Evolutionary conservation across 2,797 vertebrate genomes (phyloP).

Genomic region (Macrochelys suwanniensis): DNA sequence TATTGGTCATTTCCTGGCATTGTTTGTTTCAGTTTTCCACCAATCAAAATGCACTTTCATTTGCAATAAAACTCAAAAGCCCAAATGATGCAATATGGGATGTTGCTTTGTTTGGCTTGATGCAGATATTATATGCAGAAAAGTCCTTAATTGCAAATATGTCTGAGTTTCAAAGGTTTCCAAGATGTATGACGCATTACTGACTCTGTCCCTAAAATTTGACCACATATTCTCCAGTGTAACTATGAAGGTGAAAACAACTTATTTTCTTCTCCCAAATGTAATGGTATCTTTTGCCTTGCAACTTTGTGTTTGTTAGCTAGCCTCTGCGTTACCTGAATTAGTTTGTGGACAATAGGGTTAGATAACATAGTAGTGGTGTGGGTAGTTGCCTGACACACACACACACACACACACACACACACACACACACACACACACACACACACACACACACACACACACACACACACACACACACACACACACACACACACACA

Average conservation of each 20-base stretch:
- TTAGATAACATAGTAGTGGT: not conserved
- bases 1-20: slow-evolving; percentile 47
- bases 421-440: not conserved
- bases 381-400: not conserved
- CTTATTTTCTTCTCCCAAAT: slow-evolving; percentile 19
- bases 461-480: not conserved
- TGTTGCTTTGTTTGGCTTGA: slow-evolving; percentile 50
- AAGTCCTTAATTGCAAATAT: slow-evolving; percentile 40
- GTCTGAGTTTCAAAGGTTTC: slow-evolving; percentile 60
- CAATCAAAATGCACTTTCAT: slow-evolving; percentile 40
- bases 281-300: not conserved
- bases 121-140: slow-evolving; percentile 29
- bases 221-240: slow-evolving; percentile 43
- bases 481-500: not conserved
- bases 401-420: not conserved
- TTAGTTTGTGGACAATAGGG: slow-evolving; percentile 13
- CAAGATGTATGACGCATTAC: slow-evolving; percentile 54
- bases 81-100: slow-evolving; percentile 48
- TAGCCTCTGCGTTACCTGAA: slow-evolving; percentile 37
- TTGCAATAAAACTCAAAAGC: slow-evolving; percentile 4
- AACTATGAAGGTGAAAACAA: slow-evolving; percentile 37
- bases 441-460: not conserved
- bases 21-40: slow-evolving; percentile 48
- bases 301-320: not conserved
- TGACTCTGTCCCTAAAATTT: slow-evolving; percentile 16